These are phyloP conservation scores for Menidia beryllina DNA, from an alignment of 2,113 vertebrate species.

Conservation along the genomic window DNA sequence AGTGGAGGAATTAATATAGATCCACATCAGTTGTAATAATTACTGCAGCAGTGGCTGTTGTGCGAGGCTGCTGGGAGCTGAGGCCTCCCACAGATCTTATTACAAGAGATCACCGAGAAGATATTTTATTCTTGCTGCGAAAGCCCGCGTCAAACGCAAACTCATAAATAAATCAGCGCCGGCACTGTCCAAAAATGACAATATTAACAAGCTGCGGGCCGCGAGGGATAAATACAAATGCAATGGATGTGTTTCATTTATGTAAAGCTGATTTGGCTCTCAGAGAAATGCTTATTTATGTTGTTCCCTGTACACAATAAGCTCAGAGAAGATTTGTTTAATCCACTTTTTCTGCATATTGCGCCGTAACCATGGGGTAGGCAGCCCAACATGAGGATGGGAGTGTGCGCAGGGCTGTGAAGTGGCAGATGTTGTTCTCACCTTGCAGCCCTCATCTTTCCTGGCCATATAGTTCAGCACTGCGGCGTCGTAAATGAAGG, in stretches of 20 bases:
- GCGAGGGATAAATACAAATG: conserved; percentile 5
- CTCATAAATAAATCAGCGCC: conserved; percentile 63
- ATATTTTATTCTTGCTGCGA: conserved; percentile 29
- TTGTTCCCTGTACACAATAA: neutral
- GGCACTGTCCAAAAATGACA: conserved; percentile 37
- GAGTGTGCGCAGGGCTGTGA: neutral
- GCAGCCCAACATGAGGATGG: neutral
- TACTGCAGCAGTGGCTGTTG: conserved; percentile 47
- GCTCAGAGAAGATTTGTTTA: neutral
- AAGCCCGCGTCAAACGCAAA: conserved; percentile 29
- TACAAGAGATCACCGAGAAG: conserved; percentile 44
- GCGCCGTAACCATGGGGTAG: conserved; percentile 1
- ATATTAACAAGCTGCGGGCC: conserved; percentile 38
- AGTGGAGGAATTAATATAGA: conserved; percentile 54
- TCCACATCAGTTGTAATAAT: conserved; percentile 54
- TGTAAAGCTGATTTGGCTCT: conserved; percentile 30
- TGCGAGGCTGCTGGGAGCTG: conserved; percentile 40
- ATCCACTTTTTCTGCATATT: neutral
- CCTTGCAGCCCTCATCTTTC: conserved; percentile 93
- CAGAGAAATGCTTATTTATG: neutral
- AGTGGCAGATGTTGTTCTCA: conserved; percentile 25
- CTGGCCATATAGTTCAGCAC: conserved; percentile 95
- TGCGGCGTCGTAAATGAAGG: conserved; percentile 93
- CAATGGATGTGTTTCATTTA: conserved; percentile 22
- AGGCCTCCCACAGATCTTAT: conserved; percentile 44